These are phyloP conservation scores for Eremophila alpestris DNA, from an alignment of 2,797 vertebrate species.

Conservation along the genomic window DNA sequence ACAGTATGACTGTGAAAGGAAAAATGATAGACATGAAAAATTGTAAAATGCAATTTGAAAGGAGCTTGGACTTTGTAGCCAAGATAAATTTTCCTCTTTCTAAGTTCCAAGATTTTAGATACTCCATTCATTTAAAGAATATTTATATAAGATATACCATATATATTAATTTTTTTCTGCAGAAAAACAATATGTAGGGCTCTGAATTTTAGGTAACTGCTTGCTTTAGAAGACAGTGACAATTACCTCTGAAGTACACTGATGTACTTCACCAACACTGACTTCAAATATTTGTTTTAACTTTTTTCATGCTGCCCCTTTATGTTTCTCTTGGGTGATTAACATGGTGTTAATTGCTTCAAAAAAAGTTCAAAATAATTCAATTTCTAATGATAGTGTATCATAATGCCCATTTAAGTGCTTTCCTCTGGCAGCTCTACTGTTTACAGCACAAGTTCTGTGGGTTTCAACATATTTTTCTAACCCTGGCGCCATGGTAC, in stretches of 20 bases:
- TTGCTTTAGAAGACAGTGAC: background rate
- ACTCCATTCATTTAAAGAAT: background rate
- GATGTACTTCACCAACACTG: background rate
- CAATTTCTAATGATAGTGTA: background rate
- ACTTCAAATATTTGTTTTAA: background rate
- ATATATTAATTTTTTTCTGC: background rate
- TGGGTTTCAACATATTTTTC: background rate
- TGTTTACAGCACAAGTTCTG: background rate
- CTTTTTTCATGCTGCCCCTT: background rate
- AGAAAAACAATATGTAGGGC: fast-evolving
- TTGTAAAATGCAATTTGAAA: background rate
- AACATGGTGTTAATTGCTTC: background rate
- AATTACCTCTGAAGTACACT: background rate
- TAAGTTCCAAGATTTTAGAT: background rate
- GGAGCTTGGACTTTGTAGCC: background rate
- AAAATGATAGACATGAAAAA: background rate
- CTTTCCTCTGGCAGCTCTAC: background rate
- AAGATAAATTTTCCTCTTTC: background rate
- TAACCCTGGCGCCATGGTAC: no score
- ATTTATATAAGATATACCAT: background rate
- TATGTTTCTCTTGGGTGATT: background rate
- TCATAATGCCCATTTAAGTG: background rate
- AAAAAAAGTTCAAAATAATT: background rate
- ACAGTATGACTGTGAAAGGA: background rate
- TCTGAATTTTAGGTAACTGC: background rate